Percentiles rank a stretch among this genome's conserved stretches.
Evolutionary conservation across 2,113 vertebrate species (phyloP).

Genomic region (Microcebus jonahi): DNA sequence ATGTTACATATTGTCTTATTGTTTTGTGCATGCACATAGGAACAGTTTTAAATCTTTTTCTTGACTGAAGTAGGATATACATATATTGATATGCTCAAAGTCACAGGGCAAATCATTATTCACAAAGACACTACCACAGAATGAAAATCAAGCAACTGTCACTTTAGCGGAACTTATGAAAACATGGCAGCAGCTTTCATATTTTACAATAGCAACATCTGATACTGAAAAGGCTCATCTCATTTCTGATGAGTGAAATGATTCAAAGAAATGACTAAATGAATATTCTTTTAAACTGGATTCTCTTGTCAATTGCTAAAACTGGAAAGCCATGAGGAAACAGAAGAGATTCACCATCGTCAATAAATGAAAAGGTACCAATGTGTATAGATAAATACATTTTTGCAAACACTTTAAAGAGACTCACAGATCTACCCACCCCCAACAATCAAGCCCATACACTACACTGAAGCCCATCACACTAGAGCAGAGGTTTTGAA

Average conservation of each 20-base stretch:
- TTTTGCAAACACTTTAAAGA: neutral
- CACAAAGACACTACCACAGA: neutral
- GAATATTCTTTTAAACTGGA: neutral
- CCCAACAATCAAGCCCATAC: neutral
- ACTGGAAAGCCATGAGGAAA: neutral
- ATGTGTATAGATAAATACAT: neutral
- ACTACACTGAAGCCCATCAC: neutral
- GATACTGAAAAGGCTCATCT: neutral
- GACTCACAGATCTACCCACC: neutral
- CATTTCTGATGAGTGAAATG: neutral
- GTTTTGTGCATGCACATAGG: neutral
- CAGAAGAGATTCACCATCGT: neutral
- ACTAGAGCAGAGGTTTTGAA: neutral
- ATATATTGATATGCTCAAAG: neutral
- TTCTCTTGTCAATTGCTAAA: conserved; percentile 3
- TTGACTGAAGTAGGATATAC: neutral
- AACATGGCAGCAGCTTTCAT: neutral
- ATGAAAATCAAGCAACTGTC: neutral
- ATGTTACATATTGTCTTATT: neutral
- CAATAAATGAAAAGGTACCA: neutral
- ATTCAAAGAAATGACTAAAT: neutral
- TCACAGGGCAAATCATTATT: neutral
- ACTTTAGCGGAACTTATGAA: neutral
- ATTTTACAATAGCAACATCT: neutral
- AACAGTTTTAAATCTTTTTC: neutral